Conservation (phyloP, 30 jellyfish, hydroid and myxozoan species). For the Cassiopea xamachana region DNA sequence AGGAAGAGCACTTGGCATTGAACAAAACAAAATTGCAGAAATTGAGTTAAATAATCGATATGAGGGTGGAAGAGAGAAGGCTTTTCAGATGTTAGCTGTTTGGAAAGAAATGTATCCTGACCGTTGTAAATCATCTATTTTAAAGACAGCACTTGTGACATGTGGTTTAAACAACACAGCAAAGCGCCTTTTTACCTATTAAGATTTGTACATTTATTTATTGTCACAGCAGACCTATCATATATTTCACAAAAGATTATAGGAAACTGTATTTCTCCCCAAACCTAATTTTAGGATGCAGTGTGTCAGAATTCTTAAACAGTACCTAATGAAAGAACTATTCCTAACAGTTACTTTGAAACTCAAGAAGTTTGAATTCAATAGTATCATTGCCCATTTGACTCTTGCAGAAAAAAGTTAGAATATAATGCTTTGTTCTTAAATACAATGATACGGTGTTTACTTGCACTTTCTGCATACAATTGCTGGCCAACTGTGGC, state of each 20-base stretch:
- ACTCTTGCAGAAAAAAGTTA: not conserved
- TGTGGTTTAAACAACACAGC: conserved; percentile 88
- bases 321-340: no score
- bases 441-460: not conserved
- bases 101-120: conserved; percentile 96
- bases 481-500: conserved; percentile 1
- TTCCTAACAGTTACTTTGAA: no score
- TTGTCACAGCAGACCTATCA: not conserved
- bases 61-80: conserved; percentile 90
- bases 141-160: conserved; percentile 60
- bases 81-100: conserved; percentile 90
- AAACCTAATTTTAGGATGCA: no score
- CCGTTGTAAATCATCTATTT: conserved; percentile 38
- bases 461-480: not conserved
- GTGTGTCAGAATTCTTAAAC: no score
- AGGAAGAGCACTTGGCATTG: conserved; percentile 76
- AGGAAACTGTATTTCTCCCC: no score
- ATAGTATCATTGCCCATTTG: no score
- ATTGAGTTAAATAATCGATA: conserved; percentile 79
- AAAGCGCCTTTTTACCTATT: conserved; percentile 16
- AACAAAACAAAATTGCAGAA: conserved; percentile 70
- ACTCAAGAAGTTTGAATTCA: no score
- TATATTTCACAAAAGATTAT: no score
- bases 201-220: not conserved
- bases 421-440: not conserved